Percentiles rank a stretch among this genome's conserved stretches.
Conservation (phyloP, 2,113 vertebrate species). For the Mustela lutreola region DNA sequence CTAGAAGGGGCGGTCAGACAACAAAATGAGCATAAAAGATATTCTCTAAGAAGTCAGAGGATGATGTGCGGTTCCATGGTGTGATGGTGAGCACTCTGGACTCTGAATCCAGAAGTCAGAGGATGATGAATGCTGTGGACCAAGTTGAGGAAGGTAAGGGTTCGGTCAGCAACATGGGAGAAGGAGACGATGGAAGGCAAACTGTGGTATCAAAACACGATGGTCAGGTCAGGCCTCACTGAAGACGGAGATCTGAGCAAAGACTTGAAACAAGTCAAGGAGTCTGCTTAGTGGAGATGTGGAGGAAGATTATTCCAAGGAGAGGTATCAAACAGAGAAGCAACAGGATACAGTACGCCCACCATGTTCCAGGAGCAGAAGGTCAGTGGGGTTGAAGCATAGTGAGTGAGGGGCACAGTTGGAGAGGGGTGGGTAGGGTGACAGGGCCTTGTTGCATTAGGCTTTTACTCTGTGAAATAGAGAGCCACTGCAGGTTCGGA, state of each 20-base stretch:
- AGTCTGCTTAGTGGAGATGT: neutral
- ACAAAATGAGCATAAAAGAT: neutral
- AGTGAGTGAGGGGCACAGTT: neutral
- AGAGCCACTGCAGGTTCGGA: neutral
- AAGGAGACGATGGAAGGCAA: neutral
- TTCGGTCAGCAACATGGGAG: neutral
- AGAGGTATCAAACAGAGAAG: neutral
- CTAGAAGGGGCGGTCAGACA: neutral
- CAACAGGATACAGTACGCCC: neutral
- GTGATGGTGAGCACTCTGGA: too few species aligned
- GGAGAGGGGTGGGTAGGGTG: too few species aligned
- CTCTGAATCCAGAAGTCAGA: neutral
- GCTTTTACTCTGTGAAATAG: neutral
- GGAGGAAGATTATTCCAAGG: neutral
- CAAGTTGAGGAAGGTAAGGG: neutral
- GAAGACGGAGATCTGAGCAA: neutral
- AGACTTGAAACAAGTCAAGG: neutral
- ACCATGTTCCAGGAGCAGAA: neutral
- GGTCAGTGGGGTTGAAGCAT: neutral
- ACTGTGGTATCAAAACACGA: neutral
- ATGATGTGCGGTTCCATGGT: too few species aligned
- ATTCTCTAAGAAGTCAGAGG: neutral
- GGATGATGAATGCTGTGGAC: neutral
- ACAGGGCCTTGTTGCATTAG: neutral
- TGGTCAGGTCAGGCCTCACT: neutral